Conservation (phyloP, 2,888 invertebrate species). For the Agrotis exclamationis region DNA sequence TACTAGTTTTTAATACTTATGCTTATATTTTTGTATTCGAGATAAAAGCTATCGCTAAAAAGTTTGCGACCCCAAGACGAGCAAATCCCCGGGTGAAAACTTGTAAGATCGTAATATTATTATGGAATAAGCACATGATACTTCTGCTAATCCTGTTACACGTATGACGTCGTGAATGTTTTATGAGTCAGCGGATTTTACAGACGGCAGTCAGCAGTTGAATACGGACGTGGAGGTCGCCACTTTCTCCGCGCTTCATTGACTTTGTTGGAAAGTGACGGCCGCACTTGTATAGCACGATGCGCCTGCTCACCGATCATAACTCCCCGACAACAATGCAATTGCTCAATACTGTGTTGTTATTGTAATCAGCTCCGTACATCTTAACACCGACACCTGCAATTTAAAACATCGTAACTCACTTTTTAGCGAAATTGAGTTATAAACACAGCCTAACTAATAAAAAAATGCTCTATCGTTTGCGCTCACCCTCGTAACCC, state of each 20-base stretch:
- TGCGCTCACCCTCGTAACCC: too few species aligned
- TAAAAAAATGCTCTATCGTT: too few species aligned
- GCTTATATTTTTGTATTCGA: too few species aligned
- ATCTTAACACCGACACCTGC: too few species aligned
- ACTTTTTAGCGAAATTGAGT: too few species aligned
- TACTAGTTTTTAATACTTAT: too few species aligned
- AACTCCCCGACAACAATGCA: constrained; percentile 67
- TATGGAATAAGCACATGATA: constrained; percentile 2
- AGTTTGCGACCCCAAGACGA: too few species aligned
- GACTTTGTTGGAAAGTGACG: constrained; percentile 90
- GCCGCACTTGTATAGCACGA: constrained; percentile 76
- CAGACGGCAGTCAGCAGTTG: constrained; percentile 75
- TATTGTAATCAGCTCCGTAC: constrained; percentile 60
- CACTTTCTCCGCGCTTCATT: constrained; percentile 91
- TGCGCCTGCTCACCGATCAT: constrained; percentile 72
- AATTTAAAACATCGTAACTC: too few species aligned
- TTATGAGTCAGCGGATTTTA: constrained; percentile 87
- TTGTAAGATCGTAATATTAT: constrained; percentile 14
- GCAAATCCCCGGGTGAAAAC: not conserved
- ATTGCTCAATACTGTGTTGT: constrained; percentile 69
- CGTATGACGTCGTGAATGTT: constrained; percentile 41
- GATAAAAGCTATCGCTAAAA: too few species aligned
- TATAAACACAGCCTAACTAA: too few species aligned
- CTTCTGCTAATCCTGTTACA: constrained; percentile 14
- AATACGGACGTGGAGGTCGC: constrained; percentile 87